Evolutionary conservation across 2,797 vertebrate species (phyloP).

Genomic region (Hydrophis major): DNA sequence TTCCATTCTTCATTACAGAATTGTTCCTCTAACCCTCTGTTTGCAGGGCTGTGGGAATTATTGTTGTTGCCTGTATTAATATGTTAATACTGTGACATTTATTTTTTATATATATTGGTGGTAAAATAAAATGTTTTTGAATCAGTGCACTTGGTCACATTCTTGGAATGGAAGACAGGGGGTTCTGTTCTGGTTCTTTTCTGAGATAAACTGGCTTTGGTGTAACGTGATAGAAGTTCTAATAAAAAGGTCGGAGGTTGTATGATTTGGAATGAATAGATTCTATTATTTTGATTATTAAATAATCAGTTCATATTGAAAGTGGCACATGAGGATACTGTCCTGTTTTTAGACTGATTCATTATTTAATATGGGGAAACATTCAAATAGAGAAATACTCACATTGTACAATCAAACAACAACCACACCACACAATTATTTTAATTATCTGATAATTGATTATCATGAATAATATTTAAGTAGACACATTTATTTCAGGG

Average conservation of each 20-base stretch:
- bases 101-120: constrained; percentile 42
- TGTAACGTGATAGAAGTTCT: neutral
- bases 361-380: neutral
- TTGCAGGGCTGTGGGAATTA: constrained; percentile 12
- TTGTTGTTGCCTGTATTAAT: constrained; percentile 45
- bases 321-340: neutral
- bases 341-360: neutral
- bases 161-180: constrained; percentile 49
- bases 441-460: neutral
- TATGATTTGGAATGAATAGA: neutral
- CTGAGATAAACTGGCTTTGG: neutral
- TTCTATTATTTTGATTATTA: neutral
- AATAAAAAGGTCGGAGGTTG: neutral
- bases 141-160: constrained; percentile 45
- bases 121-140: constrained; percentile 66
- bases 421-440: neutral
- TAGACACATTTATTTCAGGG: neutral
- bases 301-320: neutral
- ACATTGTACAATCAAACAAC: neutral
- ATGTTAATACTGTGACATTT: constrained; percentile 46
- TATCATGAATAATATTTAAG: neutral
- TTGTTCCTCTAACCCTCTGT: neutral
- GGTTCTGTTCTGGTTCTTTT: neutral
- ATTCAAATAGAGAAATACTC: neutral
- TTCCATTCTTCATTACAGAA: neutral